A percentile compares a stretch with the other conserved stretches of the same genome.
These are phyloP conservation scores for Drosophila nigromelanica DNA, from an alignment of 1,140 invertebrate species.

Conservation along the genomic window DNA sequence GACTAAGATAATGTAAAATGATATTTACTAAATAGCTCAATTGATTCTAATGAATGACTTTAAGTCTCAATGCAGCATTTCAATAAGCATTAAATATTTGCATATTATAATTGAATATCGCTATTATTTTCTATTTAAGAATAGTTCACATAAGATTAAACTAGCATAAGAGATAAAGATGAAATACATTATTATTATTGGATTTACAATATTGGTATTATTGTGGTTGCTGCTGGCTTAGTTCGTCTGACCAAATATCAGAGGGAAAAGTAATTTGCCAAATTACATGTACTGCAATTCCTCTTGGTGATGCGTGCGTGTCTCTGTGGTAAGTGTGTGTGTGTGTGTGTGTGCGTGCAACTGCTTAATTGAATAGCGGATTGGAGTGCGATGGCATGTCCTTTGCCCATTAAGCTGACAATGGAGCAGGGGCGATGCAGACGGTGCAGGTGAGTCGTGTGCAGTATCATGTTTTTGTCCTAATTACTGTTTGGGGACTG, in stretches of 20 bases:
- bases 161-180: background rate
- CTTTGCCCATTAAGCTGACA: slow-evolving; percentile 40
- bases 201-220: background rate
- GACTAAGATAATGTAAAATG: background rate
- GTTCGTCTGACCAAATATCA: slow-evolving; percentile 9
- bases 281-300: slow-evolving; percentile 43
- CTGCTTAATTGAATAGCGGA: slow-evolving; percentile 47
- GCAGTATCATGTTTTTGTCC: slow-evolving; percentile 12
- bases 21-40: background rate
- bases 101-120: too few relatives aligned
- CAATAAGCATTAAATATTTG: too few relatives aligned
- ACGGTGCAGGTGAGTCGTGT: slow-evolving; percentile 1
- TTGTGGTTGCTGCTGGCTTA: slow-evolving; percentile 11
- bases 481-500: slow-evolving; percentile 19
- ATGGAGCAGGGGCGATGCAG: background rate
- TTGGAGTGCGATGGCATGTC: slow-evolving; percentile 48
- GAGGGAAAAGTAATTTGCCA: slow-evolving; percentile 52
- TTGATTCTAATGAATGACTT: too few relatives aligned
- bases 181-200: background rate
- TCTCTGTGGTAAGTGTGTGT: background rate
- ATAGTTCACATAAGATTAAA: background rate
- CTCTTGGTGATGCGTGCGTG: slow-evolving; percentile 9
- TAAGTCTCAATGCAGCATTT: too few relatives aligned
- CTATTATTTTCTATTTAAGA: too few relatives aligned
- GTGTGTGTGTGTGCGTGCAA: background rate